A percentile compares a stretch with the other conserved stretches of the same genome.
Evolutionary conservation across 1,140 invertebrate genomes (phyloP).

Genomic region (Dinothrombium tinctorium): DNA sequence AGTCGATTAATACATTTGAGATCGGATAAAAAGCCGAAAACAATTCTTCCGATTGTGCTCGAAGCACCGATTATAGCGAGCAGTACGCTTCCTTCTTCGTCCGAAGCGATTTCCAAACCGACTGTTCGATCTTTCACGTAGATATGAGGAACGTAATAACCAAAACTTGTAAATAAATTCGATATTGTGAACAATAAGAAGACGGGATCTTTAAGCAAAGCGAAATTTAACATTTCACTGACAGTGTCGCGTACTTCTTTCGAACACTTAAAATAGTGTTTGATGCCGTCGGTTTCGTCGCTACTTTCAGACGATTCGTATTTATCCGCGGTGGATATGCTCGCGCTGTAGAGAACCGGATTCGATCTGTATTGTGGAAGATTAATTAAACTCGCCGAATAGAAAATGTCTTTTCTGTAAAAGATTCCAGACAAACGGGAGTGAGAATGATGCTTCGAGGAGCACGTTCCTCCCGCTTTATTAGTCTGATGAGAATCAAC

Average conservation of each 20-base stretch:
- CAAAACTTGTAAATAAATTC: constrained; percentile 85
- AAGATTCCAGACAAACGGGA: constrained; percentile 20
- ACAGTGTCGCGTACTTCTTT: constrained; percentile 34
- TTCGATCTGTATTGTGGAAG: no score
- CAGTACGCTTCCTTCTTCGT: constrained; percentile 33
- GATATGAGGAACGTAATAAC: constrained; percentile 83
- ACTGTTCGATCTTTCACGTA: constrained; percentile 43
- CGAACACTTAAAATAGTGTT: constrained; percentile 19
- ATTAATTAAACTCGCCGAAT: constrained; percentile 28
- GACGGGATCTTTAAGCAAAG: constrained; percentile 51
- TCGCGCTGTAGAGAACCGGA: no score
- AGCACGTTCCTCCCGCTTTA: not conserved
- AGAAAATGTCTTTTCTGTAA: constrained; percentile 60
- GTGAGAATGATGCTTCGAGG: not conserved
- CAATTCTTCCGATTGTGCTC: constrained; percentile 62
- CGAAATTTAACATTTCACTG: constrained; percentile 57
- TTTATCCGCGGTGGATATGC: no score
- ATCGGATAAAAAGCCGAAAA: constrained; percentile 60
- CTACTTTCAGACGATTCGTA: no score
- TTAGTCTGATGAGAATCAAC: not conserved
- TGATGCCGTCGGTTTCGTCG: no score
- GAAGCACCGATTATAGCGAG: constrained; percentile 55
- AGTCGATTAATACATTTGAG: constrained; percentile 66
- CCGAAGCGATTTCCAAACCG: constrained; percentile 28
- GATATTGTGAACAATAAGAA: constrained; percentile 75